Evolutionary conservation across 2,797 vertebrate species (phyloP).

Genomic region (Clarias pachynema): DNA sequence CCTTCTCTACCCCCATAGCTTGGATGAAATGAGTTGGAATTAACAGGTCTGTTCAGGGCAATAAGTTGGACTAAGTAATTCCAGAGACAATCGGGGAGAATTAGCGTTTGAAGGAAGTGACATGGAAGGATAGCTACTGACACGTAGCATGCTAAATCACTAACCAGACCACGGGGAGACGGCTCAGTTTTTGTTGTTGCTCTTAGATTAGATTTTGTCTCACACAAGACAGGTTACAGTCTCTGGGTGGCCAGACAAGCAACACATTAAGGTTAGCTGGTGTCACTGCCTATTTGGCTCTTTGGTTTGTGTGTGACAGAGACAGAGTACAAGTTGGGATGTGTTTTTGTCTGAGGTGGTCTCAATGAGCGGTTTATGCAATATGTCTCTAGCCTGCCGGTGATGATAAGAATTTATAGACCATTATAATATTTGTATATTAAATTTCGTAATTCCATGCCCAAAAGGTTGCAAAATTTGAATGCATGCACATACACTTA

Average conservation of each 20-base stretch:
- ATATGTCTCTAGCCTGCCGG: background rate
- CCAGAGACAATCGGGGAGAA: conserved; percentile 78
- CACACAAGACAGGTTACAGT: conserved; percentile 35
- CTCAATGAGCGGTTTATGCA: background rate
- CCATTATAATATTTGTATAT: background rate
- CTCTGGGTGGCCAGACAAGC: conserved; percentile 47
- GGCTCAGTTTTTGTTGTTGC: conserved; percentile 50
- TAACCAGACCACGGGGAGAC: conserved; percentile 64
- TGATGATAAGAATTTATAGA: conserved; percentile 4
- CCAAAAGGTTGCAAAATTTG: background rate
- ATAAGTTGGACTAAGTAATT: conserved; percentile 79
- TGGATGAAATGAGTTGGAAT: conserved; percentile 83
- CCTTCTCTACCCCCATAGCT: conserved; percentile 48
- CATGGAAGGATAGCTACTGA: conserved; percentile 83
- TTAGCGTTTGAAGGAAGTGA: conserved; percentile 82
- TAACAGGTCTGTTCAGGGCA: conserved; percentile 80
- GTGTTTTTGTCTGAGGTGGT: conserved; percentile 5
- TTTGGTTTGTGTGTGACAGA: conserved; percentile 19
- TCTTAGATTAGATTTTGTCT: conserved; percentile 35
- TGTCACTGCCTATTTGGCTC: conserved; percentile 32
- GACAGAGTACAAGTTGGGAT: background rate
- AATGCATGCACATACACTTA: no score
- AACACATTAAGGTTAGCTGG: conserved; percentile 45
- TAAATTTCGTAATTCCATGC: background rate
- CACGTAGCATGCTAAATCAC: conserved; percentile 79